Percentiles rank a stretch among this genome's conserved stretches.
These are phyloP conservation scores for Zosterops lateralis DNA, from an alignment of 2,113 vertebrate genomes.

Conservation along the genomic window DNA sequence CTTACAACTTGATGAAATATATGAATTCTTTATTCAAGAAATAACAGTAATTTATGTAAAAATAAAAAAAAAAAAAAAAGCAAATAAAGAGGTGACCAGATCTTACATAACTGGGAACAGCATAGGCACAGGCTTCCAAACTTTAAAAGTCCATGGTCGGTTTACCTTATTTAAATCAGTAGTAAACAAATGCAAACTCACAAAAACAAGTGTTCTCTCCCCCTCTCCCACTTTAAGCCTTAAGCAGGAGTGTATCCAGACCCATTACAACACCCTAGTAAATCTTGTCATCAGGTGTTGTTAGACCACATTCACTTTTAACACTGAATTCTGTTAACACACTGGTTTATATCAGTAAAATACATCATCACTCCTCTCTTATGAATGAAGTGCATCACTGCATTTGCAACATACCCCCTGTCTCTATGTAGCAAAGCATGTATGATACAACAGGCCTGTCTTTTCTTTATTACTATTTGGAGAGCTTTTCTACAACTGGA, in stretches of 20 bases:
- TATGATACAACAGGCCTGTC: neutral
- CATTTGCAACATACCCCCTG: neutral
- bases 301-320: neutral
- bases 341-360: neutral
- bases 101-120: neutral
- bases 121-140: neutral
- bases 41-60: neutral
- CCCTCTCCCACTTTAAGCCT: neutral
- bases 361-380: rapidly evolving
- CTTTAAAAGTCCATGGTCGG: neutral
- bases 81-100: neutral
- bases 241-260: neutral
- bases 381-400: neutral
- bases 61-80: neutral
- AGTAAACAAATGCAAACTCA: neutral
- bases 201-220: neutral
- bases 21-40: neutral
- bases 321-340: neutral
- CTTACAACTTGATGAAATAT: neutral
- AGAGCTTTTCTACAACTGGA: neutral
- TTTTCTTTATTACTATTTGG: neutral
- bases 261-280: too few species aligned
- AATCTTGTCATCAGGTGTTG: rapidly evolving
- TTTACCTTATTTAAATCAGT: neutral
- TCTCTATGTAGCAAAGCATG: neutral